Base-by-base conservation (phyloP, 2,888 invertebrate genomes). In the Aquatica leii region DNA sequence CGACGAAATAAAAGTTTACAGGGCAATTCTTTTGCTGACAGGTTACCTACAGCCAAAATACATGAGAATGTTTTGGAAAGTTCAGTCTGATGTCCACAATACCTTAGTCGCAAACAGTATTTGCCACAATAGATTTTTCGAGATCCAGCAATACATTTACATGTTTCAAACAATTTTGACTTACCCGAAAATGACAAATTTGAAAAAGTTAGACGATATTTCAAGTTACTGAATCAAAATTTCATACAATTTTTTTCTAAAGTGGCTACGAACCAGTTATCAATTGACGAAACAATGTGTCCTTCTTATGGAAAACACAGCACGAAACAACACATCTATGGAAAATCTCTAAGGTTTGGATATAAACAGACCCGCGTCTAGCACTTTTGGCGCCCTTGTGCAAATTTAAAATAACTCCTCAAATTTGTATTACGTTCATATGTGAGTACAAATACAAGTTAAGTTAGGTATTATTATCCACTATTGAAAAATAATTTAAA, bases 1-100 rank as follows among this genome's bases (percentile, higher is more conserved):
- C n/a, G n/a, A n/a, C n/a, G n/a, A n/a, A n/a, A n/a, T n/a, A n/a
- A n/a, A n/a, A n/a, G n/a, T n/a, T n/a, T n/a, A n/a, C n/a, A n/a
- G n/a, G n/a, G n/a, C n/a, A n/a, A n/a, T n/a, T n/a, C n/a, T n/a
- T n/a, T n/a, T n/a, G n/a, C n/a, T n/a, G n/a, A n/a, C 41, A 8
- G 43, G 54, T 5, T 54, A 54, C 11, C 5, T 54, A 17, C 6
- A 2, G 5, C 43, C 54, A 9, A 54, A 54, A 41, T 54, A 40
- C n/a, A 21, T 54, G 15, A 21, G 1, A 9, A 54, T 14, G 40
- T 43, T 11, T 41, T 41, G 20, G 18, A n/a, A n/a, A n/a, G n/a
- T n/a, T n/a, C n/a, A n/a, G n/a, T n/a, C n/a, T n/a, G n/a, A n/a
- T n/a, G n/a, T 17, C 24, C 54, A 41, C 31, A 54, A 40, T 11